These are phyloP conservation scores for Bursaphelenchus mucronatus DNA, from an alignment of 1,140 invertebrate species.

Conservation along the genomic window DNA sequence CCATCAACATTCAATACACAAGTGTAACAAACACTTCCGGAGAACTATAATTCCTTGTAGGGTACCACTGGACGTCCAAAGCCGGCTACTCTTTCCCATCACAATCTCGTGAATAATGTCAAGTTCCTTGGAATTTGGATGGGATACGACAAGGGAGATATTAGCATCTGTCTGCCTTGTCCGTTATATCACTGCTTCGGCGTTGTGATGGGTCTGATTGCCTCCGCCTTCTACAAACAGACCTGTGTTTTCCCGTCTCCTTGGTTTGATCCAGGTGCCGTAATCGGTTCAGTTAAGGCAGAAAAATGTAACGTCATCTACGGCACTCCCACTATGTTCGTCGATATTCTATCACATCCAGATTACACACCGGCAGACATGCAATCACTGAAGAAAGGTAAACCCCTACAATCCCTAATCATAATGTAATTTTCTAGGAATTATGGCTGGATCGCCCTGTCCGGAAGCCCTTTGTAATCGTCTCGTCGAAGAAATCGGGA, in stretches of 20 bases:
- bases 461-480: slow-evolving; percentile 67
- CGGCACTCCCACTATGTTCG: slow-evolving; percentile 92
- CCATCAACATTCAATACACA: slow-evolving; percentile 26
- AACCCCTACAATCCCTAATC: too few species aligned
- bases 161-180: slow-evolving; percentile 70
- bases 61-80: slow-evolving; percentile 78
- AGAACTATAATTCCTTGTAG: too few species aligned
- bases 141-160: too few species aligned
- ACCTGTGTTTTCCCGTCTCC: slow-evolving; percentile 70
- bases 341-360: slow-evolving; percentile 69
- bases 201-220: slow-evolving; percentile 70
- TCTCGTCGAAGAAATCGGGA: slow-evolving; percentile 31
- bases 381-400: slow-evolving; percentile 20
- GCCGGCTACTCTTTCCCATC: slow-evolving; percentile 74
- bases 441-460: slow-evolving; percentile 72
- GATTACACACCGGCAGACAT: slow-evolving; percentile 30
- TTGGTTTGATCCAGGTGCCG: slow-evolving; percentile 69
- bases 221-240: slow-evolving; percentile 67
- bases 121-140: slow-evolving; percentile 65
- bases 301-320: slow-evolving; percentile 75
- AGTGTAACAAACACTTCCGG: slow-evolving; percentile 50
- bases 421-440: background rate
- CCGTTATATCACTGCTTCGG: slow-evolving; percentile 88
- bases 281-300: slow-evolving; percentile 68
- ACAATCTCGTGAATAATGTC: slow-evolving; percentile 77